Evolutionary conservation across 2,797 vertebrate genomes (phyloP), one percentile per base, ranked within the genome.

Genomic region (Acrossocheilus fasciatus): DNA sequence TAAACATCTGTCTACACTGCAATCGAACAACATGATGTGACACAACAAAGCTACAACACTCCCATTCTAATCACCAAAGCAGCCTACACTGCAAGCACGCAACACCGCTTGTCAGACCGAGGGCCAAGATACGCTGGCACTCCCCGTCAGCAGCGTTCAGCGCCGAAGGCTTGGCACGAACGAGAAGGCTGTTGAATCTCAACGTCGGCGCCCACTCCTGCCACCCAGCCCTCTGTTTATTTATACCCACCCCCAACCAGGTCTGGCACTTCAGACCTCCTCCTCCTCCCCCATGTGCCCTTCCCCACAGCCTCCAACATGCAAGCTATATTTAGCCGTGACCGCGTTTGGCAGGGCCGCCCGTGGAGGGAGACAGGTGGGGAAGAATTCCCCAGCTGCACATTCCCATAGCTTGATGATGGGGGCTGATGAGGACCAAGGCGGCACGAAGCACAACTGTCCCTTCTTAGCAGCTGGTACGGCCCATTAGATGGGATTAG

Each of bases 351-450:
- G 78, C 79, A 84, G 82, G 64, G 80, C 39, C 23, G 30, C 50
- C 74, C 20, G 36, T 74, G 57, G 78, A 66, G 78, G 73, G 73
- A 86, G 90, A 91, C 92, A 94, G 91, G 91, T 94, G 92, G 88
- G 87, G 62, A 85, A 90, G 83, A 92, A 92, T 86, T 92, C 90
- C 92, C 91, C 90, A 91, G 91, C 88, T 91, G 92, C 88, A 86
- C 88, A 78, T 90, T 87, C 87, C 92, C 88, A 87, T 81, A 76
- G 79, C 57, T 54, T 14, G 86, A 90, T 88, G 79, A 83, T 76
- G 85, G 50, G 47, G 82, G 36, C 87, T 45, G 43, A 69, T 87
- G 52, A 83, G 82, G 81, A 87, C 23, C 72, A 72, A 72, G 68
- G 76, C 72, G 36, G 86, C 30, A 41, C 12, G 23, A 79, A 81